Percentiles rank a stretch among this genome's conserved stretches.
Conservation (phyloP, 2,888 invertebrate species). For the Acronicta aceris region DNA sequence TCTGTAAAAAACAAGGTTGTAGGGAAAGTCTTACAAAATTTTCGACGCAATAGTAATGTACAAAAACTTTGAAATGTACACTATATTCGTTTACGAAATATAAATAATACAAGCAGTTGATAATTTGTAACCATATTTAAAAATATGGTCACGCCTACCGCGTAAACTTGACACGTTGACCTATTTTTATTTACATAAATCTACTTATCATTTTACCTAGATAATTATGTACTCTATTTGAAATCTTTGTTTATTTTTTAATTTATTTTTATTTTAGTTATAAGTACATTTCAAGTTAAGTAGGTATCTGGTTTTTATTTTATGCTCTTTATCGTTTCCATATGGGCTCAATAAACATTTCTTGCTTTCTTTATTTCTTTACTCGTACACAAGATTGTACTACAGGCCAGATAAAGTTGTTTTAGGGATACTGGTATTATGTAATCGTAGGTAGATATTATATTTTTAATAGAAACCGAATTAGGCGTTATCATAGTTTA, state of each 20-base stretch:
- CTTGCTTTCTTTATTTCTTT: not conserved
- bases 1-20: not conserved
- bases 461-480: not conserved
- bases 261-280: too few relatives aligned
- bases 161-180: constrained; percentile 21
- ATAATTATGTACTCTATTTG: too few relatives aligned
- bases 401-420: not conserved
- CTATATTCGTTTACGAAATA: not conserved
- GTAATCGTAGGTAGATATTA: not conserved
- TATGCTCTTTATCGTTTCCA: too few relatives aligned
- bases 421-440: not conserved
- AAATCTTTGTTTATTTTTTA: too few relatives aligned
- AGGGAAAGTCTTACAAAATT: not conserved
- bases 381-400: not conserved
- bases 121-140: constrained; percentile 1
- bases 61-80: not conserved
- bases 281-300: too few relatives aligned
- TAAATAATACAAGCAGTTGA: not conserved
- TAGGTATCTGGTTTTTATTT: too few relatives aligned
- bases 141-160: constrained; percentile 2
- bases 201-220: too few relatives aligned
- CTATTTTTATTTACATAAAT: constrained; percentile 21
- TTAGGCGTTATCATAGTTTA: not conserved
- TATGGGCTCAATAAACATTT: too few relatives aligned
- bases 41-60: not conserved